A percentile compares a stretch with the other conserved stretches of the same genome.
Conservation (phyloP, 1,140 invertebrate species). For the Hestina assimilis region DNA sequence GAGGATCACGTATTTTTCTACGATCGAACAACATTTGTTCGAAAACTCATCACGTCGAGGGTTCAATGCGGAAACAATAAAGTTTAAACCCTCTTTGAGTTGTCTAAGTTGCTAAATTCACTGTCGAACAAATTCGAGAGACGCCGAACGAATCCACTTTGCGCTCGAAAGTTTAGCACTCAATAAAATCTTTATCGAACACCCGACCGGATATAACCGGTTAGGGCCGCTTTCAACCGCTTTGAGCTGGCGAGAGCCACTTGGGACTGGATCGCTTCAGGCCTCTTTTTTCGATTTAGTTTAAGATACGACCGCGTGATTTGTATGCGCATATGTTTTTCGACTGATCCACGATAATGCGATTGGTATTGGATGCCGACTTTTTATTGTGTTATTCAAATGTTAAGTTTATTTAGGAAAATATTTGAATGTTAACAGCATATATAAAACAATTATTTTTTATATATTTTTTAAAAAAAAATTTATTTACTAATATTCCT, state of each 20-base stretch:
- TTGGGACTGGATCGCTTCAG: constrained; percentile 8
- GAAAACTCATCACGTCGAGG: background rate
- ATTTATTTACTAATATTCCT: too few relatives aligned
- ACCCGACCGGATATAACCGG: constrained; percentile 30
- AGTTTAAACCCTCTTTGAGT: constrained; percentile 15
- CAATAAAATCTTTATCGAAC: constrained; percentile 35
- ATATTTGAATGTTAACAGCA: too few relatives aligned
- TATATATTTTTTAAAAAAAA: background rate
- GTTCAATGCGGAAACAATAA: constrained; percentile 17
- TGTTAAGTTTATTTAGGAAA: too few relatives aligned
- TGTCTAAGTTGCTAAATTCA: constrained; percentile 12
- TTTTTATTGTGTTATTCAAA: too few relatives aligned
- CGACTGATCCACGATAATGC: constrained; percentile 6
- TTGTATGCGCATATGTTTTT: constrained; percentile 12
- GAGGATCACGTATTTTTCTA: background rate
- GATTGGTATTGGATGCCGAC: background rate
- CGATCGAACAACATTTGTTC: background rate
- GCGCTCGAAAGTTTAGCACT: constrained; percentile 29
- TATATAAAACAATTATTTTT: too few relatives aligned
- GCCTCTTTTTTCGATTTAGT: constrained; percentile 9
- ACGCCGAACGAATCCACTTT: constrained; percentile 14
- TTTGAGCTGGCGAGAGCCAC: constrained; percentile 17
- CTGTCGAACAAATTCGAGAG: constrained; percentile 1
- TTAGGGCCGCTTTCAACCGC: constrained; percentile 29
- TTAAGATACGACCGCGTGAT: background rate